Conservation (phyloP, 2,888 invertebrate species). For the Onthophagus sagittarius region DNA sequence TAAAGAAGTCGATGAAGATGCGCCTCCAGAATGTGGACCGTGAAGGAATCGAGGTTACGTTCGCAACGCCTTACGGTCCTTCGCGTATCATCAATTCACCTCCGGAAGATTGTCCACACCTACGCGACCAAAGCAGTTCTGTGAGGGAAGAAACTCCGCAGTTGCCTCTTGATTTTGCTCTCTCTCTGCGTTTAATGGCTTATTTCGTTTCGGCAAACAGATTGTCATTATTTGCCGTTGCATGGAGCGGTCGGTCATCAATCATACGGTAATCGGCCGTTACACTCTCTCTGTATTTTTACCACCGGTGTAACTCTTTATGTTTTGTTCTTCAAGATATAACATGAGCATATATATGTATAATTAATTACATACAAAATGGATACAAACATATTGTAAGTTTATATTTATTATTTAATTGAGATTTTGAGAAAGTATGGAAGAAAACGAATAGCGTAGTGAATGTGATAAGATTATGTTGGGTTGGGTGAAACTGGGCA, state of each 20-base stretch:
- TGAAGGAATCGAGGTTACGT: constrained; percentile 1
- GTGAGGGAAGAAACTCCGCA: background rate
- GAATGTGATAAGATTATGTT: too few relatives aligned
- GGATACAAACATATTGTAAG: background rate
- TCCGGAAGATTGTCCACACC: background rate
- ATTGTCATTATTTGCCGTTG: background rate
- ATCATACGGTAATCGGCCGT: background rate
- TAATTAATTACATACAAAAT: background rate
- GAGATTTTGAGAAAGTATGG: too few relatives aligned
- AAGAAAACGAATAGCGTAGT: too few relatives aligned
- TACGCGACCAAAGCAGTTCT: background rate
- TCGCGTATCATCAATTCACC: background rate
- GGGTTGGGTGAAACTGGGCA: too few relatives aligned
- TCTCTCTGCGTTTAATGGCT: background rate
- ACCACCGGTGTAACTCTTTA: background rate
- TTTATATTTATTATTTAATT: too few relatives aligned
- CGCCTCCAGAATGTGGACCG: constrained; percentile 1
- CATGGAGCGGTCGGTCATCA: background rate
- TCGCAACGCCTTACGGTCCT: background rate
- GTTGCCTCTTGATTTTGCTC: background rate
- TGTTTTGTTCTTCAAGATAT: background rate
- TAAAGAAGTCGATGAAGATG: background rate
- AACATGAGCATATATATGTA: background rate
- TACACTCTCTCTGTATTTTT: background rate
- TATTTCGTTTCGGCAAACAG: background rate